These are phyloP conservation scores for Acleris literana DNA, from an alignment of 2,888 invertebrate genomes.

Conservation along the genomic window DNA sequence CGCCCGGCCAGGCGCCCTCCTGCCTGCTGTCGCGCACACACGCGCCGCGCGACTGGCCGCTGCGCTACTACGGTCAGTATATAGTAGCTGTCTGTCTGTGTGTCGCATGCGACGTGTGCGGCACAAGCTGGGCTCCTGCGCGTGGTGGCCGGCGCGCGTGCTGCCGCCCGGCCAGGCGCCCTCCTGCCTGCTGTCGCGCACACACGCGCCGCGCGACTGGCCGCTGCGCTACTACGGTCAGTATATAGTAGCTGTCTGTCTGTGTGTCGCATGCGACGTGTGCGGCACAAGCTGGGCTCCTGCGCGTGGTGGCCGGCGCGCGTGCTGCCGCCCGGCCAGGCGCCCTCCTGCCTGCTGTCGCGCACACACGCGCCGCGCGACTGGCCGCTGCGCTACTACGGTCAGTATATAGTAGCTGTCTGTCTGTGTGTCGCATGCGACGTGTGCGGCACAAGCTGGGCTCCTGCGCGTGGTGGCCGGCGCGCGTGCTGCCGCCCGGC, in stretches of 20 bases:
- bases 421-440: conserved; percentile 53
- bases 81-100: neutral
- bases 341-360: conserved; percentile 64
- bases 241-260: neutral
- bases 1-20: conserved; percentile 65
- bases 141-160: no score
- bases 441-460: conserved; percentile 76
- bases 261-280: conserved; percentile 59
- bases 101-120: conserved; percentile 69
- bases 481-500: conserved; percentile 68
- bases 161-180: conserved; percentile 66
- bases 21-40: conserved; percentile 62
- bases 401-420: neutral
- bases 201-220: conserved; percentile 63
- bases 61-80: conserved; percentile 45
- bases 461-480: no score
- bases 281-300: conserved; percentile 77
- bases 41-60: conserved; percentile 64
- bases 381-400: conserved; percentile 62
- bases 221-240: conserved; percentile 54
- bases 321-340: conserved; percentile 64
- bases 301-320: no score
- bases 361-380: conserved; percentile 56
- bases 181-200: conserved; percentile 59
- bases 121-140: conserved; percentile 74